Conservation (phyloP, 2,888 invertebrate genomes). For the Cantharis flavilabris region DNA sequence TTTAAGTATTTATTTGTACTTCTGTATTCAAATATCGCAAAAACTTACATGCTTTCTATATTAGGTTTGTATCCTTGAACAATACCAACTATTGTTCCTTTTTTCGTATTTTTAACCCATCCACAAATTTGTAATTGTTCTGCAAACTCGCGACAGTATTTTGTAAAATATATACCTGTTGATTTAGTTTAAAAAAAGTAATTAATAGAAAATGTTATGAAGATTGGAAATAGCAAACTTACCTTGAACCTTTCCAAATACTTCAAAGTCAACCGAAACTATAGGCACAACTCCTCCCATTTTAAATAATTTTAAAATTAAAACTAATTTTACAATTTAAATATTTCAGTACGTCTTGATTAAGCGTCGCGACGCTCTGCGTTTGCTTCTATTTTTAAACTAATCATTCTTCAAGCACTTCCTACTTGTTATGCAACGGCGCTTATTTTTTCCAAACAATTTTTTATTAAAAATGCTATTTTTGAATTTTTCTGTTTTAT, state of each 20-base stretch:
- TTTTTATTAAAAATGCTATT: background rate
- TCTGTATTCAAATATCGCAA: background rate
- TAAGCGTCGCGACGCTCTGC: slow-evolving; percentile 17
- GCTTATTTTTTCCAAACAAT: background rate
- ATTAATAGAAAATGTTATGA: slow-evolving; percentile 3
- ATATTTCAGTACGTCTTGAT: background rate
- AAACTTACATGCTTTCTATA: slow-evolving; percentile 73
- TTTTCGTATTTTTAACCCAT: slow-evolving; percentile 91
- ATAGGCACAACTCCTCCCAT: slow-evolving; percentile 58
- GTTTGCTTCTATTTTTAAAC: slow-evolving; percentile 23
- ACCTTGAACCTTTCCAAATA: slow-evolving; percentile 92
- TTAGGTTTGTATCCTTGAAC: slow-evolving; percentile 80
- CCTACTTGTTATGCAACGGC: slow-evolving; percentile 19
- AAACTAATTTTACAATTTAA: background rate
- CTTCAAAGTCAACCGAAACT: slow-evolving; percentile 87
- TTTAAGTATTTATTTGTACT: background rate
- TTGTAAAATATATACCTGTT: slow-evolving; percentile 84
- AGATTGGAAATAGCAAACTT: slow-evolving; percentile 41
- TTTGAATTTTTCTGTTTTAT: background rate
- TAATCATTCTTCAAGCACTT: slow-evolving; percentile 1
- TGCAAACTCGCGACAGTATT: slow-evolving; percentile 83
- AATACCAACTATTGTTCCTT: slow-evolving; percentile 87
- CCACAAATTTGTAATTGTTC: slow-evolving; percentile 76
- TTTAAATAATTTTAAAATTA: background rate
- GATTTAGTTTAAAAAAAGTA: slow-evolving; percentile 11